Evolutionary conservation across 2,888 invertebrate species (phyloP).

Genomic region (Drosophila paracracens): DNA sequence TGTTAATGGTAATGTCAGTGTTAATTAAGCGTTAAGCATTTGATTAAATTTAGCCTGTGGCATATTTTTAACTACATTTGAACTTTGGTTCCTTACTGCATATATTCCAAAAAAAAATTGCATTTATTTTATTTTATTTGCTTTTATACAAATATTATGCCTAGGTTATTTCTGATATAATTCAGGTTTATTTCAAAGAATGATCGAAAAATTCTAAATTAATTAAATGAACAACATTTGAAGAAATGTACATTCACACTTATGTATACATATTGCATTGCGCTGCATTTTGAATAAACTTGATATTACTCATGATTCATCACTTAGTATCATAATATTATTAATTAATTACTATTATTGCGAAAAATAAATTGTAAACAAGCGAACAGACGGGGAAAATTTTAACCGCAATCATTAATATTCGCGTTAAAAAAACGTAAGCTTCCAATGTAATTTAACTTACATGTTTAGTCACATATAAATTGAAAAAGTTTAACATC

Average conservation of each 20-base stretch:
- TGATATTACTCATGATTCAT: background rate
- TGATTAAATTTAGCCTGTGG: background rate
- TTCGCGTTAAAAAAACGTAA: background rate
- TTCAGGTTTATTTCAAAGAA: background rate
- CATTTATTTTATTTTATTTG: background rate
- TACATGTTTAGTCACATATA: background rate
- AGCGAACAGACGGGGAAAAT: background rate
- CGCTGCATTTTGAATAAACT: background rate
- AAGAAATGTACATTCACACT: background rate
- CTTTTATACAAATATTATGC: background rate
- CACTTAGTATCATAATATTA: background rate
- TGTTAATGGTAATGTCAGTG: constrained; percentile 9
- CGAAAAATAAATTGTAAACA: background rate
- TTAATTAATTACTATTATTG: background rate
- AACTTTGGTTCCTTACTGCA: background rate
- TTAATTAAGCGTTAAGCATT: constrained; percentile 4
- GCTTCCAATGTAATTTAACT: background rate
- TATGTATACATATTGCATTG: too few relatives aligned
- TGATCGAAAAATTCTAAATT: background rate
- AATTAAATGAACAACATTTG: background rate
- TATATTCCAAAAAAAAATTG: background rate
- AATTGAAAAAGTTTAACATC: background rate
- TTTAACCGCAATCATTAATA: constrained; percentile 1
- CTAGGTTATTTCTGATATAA: background rate
- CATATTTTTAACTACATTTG: background rate